Evolutionary conservation across 2,797 vertebrate genomes (phyloP).

Genomic region (Prionace glauca): DNA sequence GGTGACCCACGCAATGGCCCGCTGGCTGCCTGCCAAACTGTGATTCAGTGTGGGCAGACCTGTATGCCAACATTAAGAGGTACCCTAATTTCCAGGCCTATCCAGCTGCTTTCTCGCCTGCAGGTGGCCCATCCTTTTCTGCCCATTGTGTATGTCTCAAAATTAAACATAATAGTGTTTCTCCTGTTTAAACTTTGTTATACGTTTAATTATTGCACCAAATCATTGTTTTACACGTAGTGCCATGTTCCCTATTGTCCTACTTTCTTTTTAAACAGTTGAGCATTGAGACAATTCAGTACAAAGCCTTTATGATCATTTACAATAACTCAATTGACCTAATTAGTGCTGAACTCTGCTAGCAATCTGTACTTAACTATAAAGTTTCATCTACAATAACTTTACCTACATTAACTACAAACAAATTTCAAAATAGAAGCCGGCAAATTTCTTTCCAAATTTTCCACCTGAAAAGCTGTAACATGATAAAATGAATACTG

Average conservation of each 20-base stretch:
- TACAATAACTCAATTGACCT: not conserved
- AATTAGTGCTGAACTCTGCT: not conserved
- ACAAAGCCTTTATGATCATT: not conserved
- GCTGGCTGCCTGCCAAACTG: no score
- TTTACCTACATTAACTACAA: not conserved
- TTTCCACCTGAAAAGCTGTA: not conserved
- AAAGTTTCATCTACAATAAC: not conserved
- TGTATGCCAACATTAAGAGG: no score
- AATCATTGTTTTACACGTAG: not conserved
- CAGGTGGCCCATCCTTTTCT: no score
- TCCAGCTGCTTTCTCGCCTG: no score
- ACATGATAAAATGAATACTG: not conserved
- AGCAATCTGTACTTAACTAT: not conserved
- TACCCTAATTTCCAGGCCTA: no score
- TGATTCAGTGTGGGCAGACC: no score
- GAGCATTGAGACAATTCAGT: not conserved
- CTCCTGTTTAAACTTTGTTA: not conserved
- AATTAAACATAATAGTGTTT: not conserved
- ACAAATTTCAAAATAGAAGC: not conserved
- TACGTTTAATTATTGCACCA: not conserved
- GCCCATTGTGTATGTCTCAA: not conserved
- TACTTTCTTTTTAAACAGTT: not conserved
- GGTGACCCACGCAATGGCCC: no score
- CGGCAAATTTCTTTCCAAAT: not conserved
- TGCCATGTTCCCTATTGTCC: not conserved